Evolutionary conservation across 1,140 invertebrate species (phyloP).

Genomic region (Oreohelix idahoensis): DNA sequence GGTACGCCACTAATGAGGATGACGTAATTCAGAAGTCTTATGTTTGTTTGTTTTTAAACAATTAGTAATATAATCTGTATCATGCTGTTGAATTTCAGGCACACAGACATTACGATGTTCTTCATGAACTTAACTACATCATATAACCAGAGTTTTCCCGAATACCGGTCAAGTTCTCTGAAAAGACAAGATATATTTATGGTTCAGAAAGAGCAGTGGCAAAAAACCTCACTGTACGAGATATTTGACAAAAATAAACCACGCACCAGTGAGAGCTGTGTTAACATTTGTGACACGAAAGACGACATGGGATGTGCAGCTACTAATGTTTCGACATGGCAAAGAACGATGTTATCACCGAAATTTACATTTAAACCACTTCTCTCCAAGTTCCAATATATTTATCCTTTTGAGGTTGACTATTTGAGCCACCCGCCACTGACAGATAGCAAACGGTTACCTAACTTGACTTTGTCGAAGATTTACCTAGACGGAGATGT

Average conservation of each 20-base stretch:
- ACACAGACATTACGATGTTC: not conserved
- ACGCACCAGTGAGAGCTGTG: not conserved
- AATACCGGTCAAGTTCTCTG: not conserved
- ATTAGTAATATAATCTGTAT: no score
- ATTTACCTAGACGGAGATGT: not conserved
- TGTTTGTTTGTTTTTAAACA: no score
- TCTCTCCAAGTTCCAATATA: not conserved
- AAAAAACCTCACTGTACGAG: not conserved
- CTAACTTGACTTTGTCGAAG: not conserved
- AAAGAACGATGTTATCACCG: not conserved
- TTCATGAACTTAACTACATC: not conserved
- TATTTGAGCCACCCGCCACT: not conserved
- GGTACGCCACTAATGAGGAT: no score
- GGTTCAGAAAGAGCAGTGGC: not conserved
- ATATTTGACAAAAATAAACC: not conserved
- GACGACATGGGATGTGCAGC: not conserved
- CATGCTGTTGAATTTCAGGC: not conserved
- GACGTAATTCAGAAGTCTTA: no score
- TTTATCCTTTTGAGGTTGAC: slow-evolving; percentile 12
- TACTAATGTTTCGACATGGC: not conserved
- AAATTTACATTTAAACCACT: not conserved
- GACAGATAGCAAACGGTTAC: slow-evolving; percentile 4
- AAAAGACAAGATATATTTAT: not conserved
- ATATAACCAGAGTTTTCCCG: not conserved
- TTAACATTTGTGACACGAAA: not conserved